Percentiles rank a stretch among this genome's conserved stretches.
Conservation (phyloP, 2,797 vertebrate species). For the Amblyraja radiata region DNA sequence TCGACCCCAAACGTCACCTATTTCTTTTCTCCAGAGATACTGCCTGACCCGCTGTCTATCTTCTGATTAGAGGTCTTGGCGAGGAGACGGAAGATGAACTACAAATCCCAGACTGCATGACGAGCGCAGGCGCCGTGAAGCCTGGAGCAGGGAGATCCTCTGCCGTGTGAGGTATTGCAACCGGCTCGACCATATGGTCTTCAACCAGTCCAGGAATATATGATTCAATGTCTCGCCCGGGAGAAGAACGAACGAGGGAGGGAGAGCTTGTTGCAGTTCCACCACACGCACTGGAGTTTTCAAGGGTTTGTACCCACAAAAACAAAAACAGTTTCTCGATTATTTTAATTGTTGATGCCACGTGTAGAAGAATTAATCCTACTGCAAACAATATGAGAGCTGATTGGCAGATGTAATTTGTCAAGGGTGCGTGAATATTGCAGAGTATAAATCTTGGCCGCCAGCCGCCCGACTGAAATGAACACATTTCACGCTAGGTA, state of each 20-base stretch:
- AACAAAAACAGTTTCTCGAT: neutral
- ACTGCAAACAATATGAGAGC: neutral
- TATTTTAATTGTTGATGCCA: neutral
- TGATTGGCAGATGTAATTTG: slow-evolving; percentile 28
- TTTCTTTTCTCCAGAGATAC: too few species aligned
- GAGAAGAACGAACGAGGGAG: neutral
- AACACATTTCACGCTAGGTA: slow-evolving; percentile 1
- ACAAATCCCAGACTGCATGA: neutral
- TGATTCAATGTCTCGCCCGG: slow-evolving; percentile 29
- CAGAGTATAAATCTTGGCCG: slow-evolving; percentile 23
- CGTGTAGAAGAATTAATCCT: neutral
- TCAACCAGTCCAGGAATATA: neutral
- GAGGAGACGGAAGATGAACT: neutral
- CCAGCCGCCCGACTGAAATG: neutral
- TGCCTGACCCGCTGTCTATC: too few species aligned
- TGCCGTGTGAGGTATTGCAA: neutral
- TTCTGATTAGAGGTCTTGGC: too few species aligned
- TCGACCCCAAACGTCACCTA: too few species aligned
- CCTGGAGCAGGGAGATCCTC: neutral
- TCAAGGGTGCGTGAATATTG: neutral
- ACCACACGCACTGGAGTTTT: neutral
- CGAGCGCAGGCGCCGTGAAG: neutral
- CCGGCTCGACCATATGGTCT: neutral
- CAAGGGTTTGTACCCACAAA: neutral
- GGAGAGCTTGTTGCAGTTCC: neutral